A percentile compares a stretch with the other conserved stretches of the same genome.
Conservation (phyloP, 2,113 vertebrate genomes). For the Cygnus atratus region DNA sequence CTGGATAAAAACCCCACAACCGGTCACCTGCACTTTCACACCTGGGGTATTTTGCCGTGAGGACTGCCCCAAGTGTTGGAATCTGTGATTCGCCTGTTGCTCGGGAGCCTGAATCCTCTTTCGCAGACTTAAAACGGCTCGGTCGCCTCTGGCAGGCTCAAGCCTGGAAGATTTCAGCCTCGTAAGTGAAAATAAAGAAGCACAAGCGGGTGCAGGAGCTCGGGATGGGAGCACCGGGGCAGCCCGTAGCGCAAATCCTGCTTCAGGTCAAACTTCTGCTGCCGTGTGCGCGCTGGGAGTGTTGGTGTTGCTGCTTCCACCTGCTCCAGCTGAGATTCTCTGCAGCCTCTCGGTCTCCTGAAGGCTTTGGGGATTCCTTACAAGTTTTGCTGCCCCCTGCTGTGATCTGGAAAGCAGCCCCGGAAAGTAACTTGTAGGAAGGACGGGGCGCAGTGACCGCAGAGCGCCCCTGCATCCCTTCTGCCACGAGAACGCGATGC, state of each 20-base stretch:
- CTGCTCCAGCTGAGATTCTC: neutral
- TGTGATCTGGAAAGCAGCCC: neutral
- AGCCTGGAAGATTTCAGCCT: neutral
- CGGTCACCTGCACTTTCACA: neutral
- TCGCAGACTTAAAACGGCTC: neutral
- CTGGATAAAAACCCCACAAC: fast-evolving
- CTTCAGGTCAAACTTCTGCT: neutral
- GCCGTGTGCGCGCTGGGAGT: neutral
- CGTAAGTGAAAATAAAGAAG: neutral
- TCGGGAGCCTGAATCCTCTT: neutral
- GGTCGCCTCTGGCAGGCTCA: neutral
- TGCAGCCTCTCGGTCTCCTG: neutral
- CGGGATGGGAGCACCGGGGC: neutral
- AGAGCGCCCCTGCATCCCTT: neutral
- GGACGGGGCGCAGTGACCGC: neutral
- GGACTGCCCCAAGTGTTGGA: neutral
- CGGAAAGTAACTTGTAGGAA: neutral
- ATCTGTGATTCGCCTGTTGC: neutral
- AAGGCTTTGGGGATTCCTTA: neutral
- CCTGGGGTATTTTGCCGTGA: fast-evolving
- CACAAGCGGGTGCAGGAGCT: neutral
- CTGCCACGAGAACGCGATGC: neutral
- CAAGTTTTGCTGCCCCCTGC: neutral
- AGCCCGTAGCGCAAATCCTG: fast-evolving
- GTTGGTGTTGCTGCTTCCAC: neutral